Conservation (phyloP, 92 coral and sea anemone species). For the Porites evermanni region DNA sequence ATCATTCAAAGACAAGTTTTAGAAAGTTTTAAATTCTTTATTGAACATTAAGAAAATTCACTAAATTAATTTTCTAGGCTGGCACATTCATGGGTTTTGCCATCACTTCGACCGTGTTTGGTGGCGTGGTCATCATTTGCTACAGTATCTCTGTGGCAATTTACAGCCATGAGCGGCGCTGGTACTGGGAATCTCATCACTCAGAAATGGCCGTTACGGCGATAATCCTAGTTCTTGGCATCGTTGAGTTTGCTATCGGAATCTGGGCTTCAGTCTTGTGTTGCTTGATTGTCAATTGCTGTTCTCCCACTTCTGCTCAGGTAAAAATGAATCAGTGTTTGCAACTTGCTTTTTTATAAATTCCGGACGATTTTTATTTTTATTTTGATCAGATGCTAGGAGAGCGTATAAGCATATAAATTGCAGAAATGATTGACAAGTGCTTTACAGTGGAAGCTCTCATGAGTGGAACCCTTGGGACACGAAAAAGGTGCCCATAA, state of each 20-base stretch:
- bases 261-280: constrained; percentile 38
- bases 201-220: constrained; percentile 41
- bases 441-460: too few relatives aligned
- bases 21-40: too few relatives aligned
- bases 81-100: constrained; percentile 41
- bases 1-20: too few relatives aligned
- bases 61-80: neutral
- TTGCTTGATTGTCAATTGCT: constrained; percentile 4
- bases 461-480: too few relatives aligned
- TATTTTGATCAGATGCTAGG: neutral
- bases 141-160: constrained; percentile 1
- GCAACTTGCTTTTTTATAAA: neutral
- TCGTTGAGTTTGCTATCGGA: constrained; percentile 42
- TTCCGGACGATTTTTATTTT: neutral
- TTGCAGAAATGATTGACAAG: too few relatives aligned
- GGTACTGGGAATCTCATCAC: neutral
- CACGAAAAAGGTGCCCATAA: too few relatives aligned
- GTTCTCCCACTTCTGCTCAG: neutral
- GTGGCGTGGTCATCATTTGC: constrained; percentile 29
- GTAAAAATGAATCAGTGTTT: neutral
- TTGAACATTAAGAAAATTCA: too few relatives aligned
- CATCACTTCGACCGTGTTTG: constrained; percentile 39
- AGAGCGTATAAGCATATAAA: too few relatives aligned
- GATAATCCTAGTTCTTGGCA: constrained; percentile 38
- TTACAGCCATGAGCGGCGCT: neutral